These are phyloP conservation scores for Rhabdornis inornatus DNA, from an alignment of 2,113 vertebrate genomes.

Conservation along the genomic window DNA sequence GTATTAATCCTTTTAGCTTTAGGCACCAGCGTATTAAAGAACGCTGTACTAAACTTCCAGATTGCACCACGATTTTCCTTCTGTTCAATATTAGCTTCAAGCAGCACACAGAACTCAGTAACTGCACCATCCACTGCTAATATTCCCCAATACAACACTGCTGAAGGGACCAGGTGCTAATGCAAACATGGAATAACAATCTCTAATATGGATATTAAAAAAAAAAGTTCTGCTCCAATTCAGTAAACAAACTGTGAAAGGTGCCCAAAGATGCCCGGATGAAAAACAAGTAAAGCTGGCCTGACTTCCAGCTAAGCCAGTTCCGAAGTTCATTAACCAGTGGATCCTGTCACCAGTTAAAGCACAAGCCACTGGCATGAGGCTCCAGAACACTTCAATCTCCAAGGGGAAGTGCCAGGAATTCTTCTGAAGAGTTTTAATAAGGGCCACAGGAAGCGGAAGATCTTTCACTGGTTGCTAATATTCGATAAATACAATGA, in stretches of 20 bases:
- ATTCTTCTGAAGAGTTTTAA: conserved; percentile 41
- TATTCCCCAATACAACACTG: background rate
- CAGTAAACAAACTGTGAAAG: conserved; percentile 50
- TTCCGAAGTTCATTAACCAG: conserved; percentile 13
- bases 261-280: background rate
- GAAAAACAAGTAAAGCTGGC: conserved; percentile 55
- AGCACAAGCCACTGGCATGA: conserved; percentile 54
- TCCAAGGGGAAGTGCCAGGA: conserved; percentile 59
- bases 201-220: background rate
- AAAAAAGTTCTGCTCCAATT: background rate
- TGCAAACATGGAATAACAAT: background rate
- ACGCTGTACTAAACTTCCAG: background rate
- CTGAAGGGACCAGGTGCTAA: background rate
- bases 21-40: background rate
- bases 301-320: conserved; percentile 30
- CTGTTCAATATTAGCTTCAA: background rate
- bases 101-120: background rate
- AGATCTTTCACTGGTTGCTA: conserved; percentile 13
- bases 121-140: background rate
- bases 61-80: background rate
- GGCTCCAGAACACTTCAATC: background rate
- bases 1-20: background rate
- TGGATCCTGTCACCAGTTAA: conserved; percentile 14
- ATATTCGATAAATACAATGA: background rate
- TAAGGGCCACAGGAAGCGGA: conserved; percentile 25